These are phyloP conservation scores for Radopholus similis DNA, from an alignment of 1,140 invertebrate genomes.

Conservation along the genomic window DNA sequence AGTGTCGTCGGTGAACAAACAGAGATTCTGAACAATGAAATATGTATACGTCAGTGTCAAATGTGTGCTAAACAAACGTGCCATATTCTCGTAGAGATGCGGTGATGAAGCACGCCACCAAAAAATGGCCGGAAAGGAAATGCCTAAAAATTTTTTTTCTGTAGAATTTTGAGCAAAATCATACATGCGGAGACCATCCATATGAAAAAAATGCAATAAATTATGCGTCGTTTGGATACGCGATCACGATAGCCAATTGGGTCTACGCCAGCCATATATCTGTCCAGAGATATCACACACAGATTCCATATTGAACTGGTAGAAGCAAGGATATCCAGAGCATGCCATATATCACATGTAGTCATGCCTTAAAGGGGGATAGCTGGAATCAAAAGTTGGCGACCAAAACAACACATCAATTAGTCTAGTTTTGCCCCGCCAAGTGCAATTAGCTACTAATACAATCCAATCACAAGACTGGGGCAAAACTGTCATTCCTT, in stretches of 20 bases:
- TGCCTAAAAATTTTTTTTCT: slow-evolving; percentile 39
- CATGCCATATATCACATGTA: slow-evolving; percentile 59
- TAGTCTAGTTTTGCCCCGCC: no score
- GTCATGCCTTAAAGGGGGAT: slow-evolving; percentile 54
- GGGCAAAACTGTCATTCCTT: no score
- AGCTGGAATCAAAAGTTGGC: no score
- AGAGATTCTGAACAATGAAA: slow-evolving; percentile 42
- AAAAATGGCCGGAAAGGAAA: slow-evolving; percentile 59
- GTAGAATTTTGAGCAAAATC: slow-evolving; percentile 9
- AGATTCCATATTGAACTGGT: slow-evolving; percentile 60
- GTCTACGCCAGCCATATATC: slow-evolving; percentile 58
- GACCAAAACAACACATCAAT: no score
- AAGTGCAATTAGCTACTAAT: no score
- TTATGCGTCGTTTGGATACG: slow-evolving; percentile 54
- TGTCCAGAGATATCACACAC: slow-evolving; percentile 56
- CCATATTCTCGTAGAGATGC: slow-evolving; percentile 53
- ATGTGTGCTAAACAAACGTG: neutral
- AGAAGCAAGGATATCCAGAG: slow-evolving; percentile 57
- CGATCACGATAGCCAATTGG: slow-evolving; percentile 56
- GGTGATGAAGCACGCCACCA: slow-evolving; percentile 56
- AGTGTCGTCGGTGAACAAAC: slow-evolving; percentile 55
- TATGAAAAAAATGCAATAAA: slow-evolving; percentile 51
- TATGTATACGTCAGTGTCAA: slow-evolving; percentile 18
- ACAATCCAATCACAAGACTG: no score
- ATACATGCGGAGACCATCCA: slow-evolving; percentile 58